A percentile compares a stretch with the other conserved stretches of the same genome.
These are phyloP conservation scores for Cnemophilus loriae DNA, from an alignment of 2,113 vertebrate species.

Conservation along the genomic window DNA sequence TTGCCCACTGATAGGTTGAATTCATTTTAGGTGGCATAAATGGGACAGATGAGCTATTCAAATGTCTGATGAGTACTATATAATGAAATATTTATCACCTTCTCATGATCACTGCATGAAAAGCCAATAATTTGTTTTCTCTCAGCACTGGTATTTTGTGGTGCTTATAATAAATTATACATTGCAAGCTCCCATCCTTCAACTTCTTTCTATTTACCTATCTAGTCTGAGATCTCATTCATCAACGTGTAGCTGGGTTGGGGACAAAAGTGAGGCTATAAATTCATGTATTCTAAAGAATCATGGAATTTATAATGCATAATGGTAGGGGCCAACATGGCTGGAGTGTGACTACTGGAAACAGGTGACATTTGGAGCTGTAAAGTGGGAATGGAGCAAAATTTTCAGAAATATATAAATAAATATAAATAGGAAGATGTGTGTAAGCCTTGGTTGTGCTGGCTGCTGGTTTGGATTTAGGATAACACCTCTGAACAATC, in stretches of 20 bases:
- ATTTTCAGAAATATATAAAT: not conserved
- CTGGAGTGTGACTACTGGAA: not conserved
- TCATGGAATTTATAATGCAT: not conserved
- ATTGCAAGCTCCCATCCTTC: constrained; percentile 33
- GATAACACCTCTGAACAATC: not conserved
- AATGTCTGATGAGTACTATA: constrained; percentile 64
- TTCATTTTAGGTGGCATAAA: constrained; percentile 78
- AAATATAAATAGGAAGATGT: not conserved
- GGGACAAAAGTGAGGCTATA: constrained; percentile 27
- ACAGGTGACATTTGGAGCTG: not conserved
- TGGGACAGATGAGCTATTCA: constrained; percentile 77
- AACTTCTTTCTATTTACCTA: constrained; percentile 58
- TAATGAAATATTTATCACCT: constrained; percentile 72
- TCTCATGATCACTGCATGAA: constrained; percentile 64
- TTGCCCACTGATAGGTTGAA: constrained; percentile 71
- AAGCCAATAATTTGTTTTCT: constrained; percentile 68
- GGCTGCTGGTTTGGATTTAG: not conserved
- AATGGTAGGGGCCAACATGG: not conserved
- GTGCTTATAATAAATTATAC: constrained; percentile 60
- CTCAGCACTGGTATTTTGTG: constrained; percentile 46
- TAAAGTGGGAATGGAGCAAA: not conserved
- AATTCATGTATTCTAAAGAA: constrained; percentile 44
- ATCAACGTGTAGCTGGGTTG: constrained; percentile 6
- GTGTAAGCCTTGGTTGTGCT: not conserved
- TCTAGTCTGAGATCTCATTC: constrained; percentile 50